These are phyloP conservation scores for Brienomyrus longianalis DNA, from an alignment of 2,113 vertebrate species.

Conservation along the genomic window DNA sequence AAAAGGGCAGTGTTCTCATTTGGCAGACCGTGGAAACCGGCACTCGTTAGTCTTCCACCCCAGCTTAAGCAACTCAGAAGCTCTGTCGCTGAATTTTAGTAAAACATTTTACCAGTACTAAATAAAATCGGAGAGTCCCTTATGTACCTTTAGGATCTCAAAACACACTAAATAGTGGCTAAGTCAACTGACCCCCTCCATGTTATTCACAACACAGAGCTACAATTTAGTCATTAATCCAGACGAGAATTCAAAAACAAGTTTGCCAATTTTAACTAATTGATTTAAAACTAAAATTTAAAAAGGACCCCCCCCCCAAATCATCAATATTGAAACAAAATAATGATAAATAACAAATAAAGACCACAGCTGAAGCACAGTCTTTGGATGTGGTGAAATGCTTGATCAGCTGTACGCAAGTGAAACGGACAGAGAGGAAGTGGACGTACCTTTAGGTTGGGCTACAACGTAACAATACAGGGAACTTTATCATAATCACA, in stretches of 20 bases:
- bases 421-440: neutral
- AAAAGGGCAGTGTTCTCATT: neutral
- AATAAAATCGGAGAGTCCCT: neutral
- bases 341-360: neutral
- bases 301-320: neutral
- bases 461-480: neutral
- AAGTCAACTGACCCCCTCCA: neutral
- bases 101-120: neutral
- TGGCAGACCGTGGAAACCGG: conserved; percentile 48
- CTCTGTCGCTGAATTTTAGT: neutral
- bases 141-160: neutral
- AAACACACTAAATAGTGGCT: neutral
- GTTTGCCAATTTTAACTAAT: neutral
- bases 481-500: neutral
- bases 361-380: neutral
- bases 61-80: neutral
- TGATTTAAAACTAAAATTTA: neutral
- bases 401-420: neutral
- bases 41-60: conserved; percentile 38
- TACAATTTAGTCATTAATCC: neutral
- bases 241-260: neutral
- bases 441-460: neutral
- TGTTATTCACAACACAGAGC: neutral
- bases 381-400: neutral
- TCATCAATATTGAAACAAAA: neutral